phyloP scores from a whole-genome alignment of 2,888 invertebrate genomes.

The Yponomeuta sedellus region DNA sequence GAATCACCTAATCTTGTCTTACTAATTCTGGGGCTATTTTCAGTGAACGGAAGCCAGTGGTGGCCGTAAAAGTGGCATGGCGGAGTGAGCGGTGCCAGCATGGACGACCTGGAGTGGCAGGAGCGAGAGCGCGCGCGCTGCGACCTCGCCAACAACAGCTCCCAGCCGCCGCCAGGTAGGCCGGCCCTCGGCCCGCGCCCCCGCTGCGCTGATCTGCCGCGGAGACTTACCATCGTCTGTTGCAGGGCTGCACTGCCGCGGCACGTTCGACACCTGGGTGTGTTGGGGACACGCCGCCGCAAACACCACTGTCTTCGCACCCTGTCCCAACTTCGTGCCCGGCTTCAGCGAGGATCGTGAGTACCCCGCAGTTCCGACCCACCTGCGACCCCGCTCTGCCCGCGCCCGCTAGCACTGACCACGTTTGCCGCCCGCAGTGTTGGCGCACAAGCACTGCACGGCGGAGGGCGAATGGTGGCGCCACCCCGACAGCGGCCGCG shows the following conservation, averaged over 20 bases:
- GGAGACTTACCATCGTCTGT: not conserved
- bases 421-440: conserved; percentile 68
- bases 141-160: not conserved
- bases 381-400: too few species aligned
- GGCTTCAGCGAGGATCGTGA: conserved; percentile 5
- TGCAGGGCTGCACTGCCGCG: conserved; percentile 80
- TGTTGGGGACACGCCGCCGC: conserved; percentile 86
- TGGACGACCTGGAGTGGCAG: conserved; percentile 6
- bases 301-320: conserved; percentile 79
- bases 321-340: conserved; percentile 79
- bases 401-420: too few species aligned
- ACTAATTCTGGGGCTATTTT: too few species aligned
- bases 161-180: not conserved
- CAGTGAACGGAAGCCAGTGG: too few species aligned
- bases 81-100: not conserved
- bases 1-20: too few species aligned
- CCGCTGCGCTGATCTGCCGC: not conserved
- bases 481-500: conserved; percentile 83
- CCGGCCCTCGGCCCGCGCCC: too few species aligned
- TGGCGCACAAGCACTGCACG: conserved; percentile 88
- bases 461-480: conserved; percentile 88
- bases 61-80: not conserved
- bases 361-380: not conserved
- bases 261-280: conserved; percentile 89
- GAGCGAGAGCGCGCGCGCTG: not conserved